Conservation (phyloP, 1,140 invertebrate species). For the Drosophila simulans region DNA sequence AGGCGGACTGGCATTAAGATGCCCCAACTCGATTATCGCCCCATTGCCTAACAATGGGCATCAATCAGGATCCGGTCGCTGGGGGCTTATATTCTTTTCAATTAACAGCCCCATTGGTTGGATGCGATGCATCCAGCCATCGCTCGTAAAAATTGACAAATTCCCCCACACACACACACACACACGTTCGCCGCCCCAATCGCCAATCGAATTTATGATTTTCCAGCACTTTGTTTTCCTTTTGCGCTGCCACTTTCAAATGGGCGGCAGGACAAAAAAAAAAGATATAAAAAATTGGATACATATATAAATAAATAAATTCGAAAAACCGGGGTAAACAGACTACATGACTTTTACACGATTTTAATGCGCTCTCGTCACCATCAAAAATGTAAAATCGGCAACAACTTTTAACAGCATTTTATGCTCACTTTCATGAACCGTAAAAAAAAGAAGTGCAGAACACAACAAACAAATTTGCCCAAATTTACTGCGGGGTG, state of each 20-base stretch:
- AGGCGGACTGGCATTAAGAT: not conserved
- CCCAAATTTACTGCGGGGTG: constrained; percentile 2
- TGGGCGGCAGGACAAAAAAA: not conserved
- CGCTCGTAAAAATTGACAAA: constrained; percentile 11
- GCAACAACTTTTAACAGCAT: constrained; percentile 9
- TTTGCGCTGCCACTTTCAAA: constrained; percentile 33
- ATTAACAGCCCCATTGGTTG: constrained; percentile 6
- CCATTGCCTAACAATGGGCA: constrained; percentile 23
- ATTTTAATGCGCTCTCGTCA: constrained; percentile 11
- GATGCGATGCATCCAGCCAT: not conserved
- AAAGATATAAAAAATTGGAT: not conserved
- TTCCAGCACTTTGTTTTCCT: constrained; percentile 18
- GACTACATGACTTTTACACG: constrained; percentile 14
- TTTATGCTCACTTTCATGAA: constrained; percentile 19
- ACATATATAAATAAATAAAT: constrained; percentile 23
- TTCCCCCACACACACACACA: not conserved
- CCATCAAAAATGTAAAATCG: constrained; percentile 19
- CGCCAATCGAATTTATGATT: constrained; percentile 43
- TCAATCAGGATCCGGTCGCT: constrained; percentile 23
- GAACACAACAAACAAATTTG: constrained; percentile 16
- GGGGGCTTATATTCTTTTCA: constrained; percentile 23
- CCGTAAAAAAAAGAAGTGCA: constrained; percentile 13
- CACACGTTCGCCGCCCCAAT: not conserved
- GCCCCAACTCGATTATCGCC: constrained; percentile 22
- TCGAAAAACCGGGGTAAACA: constrained; percentile 4